Percentiles rank a stretch among this genome's conserved stretches.
phyloP scores from a whole-genome alignment of 2,113 vertebrate genomes.

The Probosciger aterrimus region DNA sequence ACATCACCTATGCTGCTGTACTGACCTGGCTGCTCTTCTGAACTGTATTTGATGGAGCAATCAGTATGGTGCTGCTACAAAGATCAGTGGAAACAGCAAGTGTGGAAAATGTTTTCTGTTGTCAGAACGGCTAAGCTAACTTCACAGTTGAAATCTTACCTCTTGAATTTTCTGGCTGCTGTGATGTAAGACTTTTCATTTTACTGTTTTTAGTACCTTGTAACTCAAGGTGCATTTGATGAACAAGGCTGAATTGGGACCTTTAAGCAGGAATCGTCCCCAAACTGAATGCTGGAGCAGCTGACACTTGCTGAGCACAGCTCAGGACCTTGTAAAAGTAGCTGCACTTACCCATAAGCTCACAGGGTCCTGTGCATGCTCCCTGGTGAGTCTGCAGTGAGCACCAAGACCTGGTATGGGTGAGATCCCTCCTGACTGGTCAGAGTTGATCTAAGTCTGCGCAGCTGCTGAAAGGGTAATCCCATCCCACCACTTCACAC shows the following conservation, averaged over 20 bases:
- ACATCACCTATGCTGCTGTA: background rate
- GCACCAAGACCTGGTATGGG: background rate
- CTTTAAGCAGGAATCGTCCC: background rate
- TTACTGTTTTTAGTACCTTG: background rate
- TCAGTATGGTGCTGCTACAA: background rate
- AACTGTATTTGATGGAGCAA: background rate
- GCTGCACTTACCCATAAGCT: background rate
- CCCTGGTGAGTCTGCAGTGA: background rate
- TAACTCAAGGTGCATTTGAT: background rate
- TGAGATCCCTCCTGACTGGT: background rate
- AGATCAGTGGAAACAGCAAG: background rate
- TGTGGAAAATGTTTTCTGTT: background rate
- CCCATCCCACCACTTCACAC: background rate
- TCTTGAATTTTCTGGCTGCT: background rate
- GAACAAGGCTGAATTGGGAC: background rate
- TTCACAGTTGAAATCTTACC: background rate
- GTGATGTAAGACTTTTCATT: background rate
- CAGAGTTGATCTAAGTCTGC: background rate
- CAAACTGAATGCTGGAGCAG: background rate
- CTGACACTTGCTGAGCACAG: fast-evolving
- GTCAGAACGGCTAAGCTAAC: background rate
- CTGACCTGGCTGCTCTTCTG: constrained; percentile 11
- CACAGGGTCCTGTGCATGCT: background rate
- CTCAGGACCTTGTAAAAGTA: background rate
- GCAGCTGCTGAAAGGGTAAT: background rate